Conservation (phyloP, 2,888 invertebrate species). For the Sinopyrophorus schimmeli region DNA sequence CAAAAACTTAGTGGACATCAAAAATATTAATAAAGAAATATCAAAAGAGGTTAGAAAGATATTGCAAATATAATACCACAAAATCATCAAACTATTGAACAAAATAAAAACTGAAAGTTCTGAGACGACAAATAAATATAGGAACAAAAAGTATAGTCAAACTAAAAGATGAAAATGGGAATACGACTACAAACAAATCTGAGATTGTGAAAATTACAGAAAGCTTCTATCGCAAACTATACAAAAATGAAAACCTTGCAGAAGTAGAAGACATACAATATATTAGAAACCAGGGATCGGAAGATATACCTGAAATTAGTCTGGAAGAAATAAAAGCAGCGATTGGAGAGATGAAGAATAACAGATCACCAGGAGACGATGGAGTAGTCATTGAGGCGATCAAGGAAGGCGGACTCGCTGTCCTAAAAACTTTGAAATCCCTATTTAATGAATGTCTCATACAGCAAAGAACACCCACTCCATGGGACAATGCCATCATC, state of each 20-base stretch:
- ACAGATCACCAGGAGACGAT: neutral
- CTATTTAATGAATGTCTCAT: constrained; percentile 9
- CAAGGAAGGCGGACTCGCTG: constrained; percentile 1
- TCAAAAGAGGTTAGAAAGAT: too few relatives aligned
- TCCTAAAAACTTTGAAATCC: neutral
- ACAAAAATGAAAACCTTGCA: too few relatives aligned
- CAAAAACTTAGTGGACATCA: too few relatives aligned
- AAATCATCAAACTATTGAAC: too few relatives aligned
- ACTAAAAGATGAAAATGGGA: too few relatives aligned
- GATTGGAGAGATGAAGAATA: neutral
- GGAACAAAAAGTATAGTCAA: too few relatives aligned
- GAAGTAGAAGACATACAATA: too few relatives aligned
- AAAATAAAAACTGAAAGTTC: neutral
- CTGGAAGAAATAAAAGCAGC: constrained; percentile 1
- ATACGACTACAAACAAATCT: too few relatives aligned
- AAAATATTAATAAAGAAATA: too few relatives aligned
- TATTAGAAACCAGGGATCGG: too few relatives aligned
- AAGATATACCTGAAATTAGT: neutral
- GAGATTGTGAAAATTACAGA: too few relatives aligned
- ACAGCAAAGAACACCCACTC: constrained; percentile 2
- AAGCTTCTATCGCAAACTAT: too few relatives aligned
- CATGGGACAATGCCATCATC: constrained; percentile 8
- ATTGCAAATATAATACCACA: neutral
- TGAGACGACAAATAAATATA: neutral
- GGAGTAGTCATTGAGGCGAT: neutral